These are phyloP conservation scores for Propithecus deckenii DNA, from an alignment of 2,797 vertebrate species.

Conservation along the genomic window DNA sequence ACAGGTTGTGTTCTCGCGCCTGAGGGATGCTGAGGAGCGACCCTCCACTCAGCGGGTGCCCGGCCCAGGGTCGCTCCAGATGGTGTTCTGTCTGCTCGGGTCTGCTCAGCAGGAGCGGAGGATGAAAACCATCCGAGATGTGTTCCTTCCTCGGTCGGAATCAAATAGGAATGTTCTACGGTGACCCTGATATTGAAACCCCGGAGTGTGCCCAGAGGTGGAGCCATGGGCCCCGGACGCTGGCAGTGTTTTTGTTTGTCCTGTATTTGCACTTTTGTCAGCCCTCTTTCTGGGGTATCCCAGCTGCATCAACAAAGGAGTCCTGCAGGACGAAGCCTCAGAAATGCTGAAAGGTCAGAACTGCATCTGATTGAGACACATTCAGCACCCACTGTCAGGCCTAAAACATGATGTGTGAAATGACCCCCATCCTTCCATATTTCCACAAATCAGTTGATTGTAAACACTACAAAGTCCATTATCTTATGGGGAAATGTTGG, in stretches of 20 bases:
- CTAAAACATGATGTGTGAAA: accelerated
- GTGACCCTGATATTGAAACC: not conserved
- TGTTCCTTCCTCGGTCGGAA: not conserved
- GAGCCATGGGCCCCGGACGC: accelerated
- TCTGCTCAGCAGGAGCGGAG: not conserved
- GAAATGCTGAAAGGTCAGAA: not conserved
- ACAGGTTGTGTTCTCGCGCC: accelerated
- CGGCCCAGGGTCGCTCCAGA: not conserved
- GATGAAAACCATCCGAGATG: not conserved
- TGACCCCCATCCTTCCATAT: not conserved
- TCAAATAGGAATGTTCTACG: not conserved
- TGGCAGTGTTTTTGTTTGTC: slow-evolving; percentile 21
- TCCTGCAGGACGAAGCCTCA: not conserved
- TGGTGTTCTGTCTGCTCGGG: not conserved
- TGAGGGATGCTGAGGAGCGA: accelerated
- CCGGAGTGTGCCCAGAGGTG: not conserved
- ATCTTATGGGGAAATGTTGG: not conserved
- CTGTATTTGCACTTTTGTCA: not conserved
- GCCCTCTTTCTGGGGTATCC: not conserved
- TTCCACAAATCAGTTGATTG: no score
- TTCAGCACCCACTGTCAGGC: accelerated
- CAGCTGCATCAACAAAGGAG: slow-evolving; percentile 73
- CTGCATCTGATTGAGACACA: accelerated
- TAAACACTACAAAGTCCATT: not conserved
- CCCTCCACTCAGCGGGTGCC: accelerated